phyloP scores from a whole-genome alignment of 2,888 invertebrate genomes.

The Drosophila lacicola region DNA sequence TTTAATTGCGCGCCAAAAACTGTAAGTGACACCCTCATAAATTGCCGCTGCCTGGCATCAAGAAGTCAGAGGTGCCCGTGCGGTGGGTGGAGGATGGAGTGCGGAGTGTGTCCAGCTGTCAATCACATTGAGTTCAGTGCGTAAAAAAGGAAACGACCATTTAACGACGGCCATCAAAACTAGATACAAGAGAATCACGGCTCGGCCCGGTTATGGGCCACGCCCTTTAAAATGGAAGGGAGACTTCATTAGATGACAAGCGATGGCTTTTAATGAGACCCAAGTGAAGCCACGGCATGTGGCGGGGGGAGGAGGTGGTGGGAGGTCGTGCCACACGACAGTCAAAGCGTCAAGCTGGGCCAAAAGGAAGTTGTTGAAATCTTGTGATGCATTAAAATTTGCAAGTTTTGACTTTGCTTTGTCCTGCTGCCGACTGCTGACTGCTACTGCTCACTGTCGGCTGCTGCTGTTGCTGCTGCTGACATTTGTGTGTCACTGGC shows the following conservation, averaged over 20 bases:
- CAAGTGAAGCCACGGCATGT: constrained; percentile 6
- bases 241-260: constrained; percentile 46
- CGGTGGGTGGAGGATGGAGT: background rate
- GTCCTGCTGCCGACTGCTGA: constrained; percentile 33
- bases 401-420: constrained; percentile 78
- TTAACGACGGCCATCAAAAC: constrained; percentile 56
- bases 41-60: constrained; percentile 46
- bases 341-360: constrained; percentile 50
- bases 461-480: constrained; percentile 33
- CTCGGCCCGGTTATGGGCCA: constrained; percentile 2
- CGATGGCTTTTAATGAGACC: constrained; percentile 59
- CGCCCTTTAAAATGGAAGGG: constrained; percentile 19
- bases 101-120: constrained; percentile 66
- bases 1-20: constrained; percentile 69
- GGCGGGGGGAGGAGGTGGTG: background rate
- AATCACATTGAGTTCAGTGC: constrained; percentile 60
- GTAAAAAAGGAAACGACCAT: constrained; percentile 71
- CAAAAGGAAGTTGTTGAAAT: constrained; percentile 56
- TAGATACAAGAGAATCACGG: constrained; percentile 12
- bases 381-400: constrained; percentile 80
- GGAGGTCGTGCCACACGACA: constrained; percentile 50
- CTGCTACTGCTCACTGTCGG: constrained; percentile 51
- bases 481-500: constrained; percentile 80
- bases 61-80: constrained; percentile 11
- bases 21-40: constrained; percentile 74